phyloP scores from a whole-genome alignment of 2,888 invertebrate species.

The Eustalomyia histrio region DNA sequence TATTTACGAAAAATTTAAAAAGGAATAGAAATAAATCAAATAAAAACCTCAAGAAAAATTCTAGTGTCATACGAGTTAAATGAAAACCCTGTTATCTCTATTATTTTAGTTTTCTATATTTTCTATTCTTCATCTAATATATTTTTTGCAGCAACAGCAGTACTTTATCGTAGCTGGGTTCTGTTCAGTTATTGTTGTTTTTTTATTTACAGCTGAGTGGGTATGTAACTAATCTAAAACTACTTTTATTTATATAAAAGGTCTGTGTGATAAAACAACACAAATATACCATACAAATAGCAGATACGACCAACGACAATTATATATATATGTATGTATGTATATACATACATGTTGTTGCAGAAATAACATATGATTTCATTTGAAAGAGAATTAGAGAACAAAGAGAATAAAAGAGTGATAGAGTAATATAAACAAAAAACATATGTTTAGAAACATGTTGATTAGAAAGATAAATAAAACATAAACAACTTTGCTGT shows the following conservation, averaged over 20 bases:
- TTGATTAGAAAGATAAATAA: constrained; percentile 50
- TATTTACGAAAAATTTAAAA: too few species aligned
- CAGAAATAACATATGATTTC: constrained; percentile 67
- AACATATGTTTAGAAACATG: constrained; percentile 65
- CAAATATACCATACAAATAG: constrained; percentile 3
- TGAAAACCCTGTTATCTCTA: constrained; percentile 37
- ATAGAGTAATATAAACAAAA: constrained; percentile 12
- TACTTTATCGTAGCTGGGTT: constrained; percentile 26
- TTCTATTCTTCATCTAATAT: background rate
- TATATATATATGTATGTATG: background rate
- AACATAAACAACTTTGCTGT: constrained; percentile 23
- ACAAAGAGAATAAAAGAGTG: background rate
- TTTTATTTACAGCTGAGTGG: constrained; percentile 48
- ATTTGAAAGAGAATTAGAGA: constrained; percentile 2
- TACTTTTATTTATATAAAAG: background rate
- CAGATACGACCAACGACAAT: background rate
- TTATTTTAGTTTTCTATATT: constrained; percentile 22
- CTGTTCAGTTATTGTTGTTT: constrained; percentile 18
- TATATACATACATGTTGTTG: constrained; percentile 16
- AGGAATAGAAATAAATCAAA: too few species aligned
- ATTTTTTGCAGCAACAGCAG: constrained; percentile 6
- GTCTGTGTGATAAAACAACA: constrained; percentile 18
- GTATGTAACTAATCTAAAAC: constrained; percentile 29
- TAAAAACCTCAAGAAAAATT: too few species aligned
- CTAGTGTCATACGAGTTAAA: too few species aligned